Base-by-base conservation (phyloP, 2,797 vertebrate genomes). In the Labeo calbasu region DNA sequence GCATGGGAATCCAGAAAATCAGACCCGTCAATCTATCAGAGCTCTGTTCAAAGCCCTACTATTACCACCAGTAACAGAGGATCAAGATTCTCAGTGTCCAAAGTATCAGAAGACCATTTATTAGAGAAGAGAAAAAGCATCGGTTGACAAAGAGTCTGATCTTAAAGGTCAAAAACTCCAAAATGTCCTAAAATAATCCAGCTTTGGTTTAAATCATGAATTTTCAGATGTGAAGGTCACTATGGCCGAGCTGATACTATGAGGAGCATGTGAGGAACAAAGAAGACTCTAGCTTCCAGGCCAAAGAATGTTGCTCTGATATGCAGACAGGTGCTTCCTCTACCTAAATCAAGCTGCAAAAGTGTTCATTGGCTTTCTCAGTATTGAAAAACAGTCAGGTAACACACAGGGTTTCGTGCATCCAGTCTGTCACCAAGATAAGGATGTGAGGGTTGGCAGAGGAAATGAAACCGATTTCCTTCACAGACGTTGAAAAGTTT, bases 21-120 rank as follows among this genome's bases (percentile, higher is more conserved):
- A 17, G 43, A 2, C 21, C 57, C 57, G 51, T 36, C 80, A 55
- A 0, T 91, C 94, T 83, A 94, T 88, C 93, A 93, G 87, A 94
- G 92, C 1, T 89, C 94, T 28, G 93, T 94, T 87, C 93, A 93
- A 87, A 94, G 92, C 1, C 90, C 94, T 23, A 93, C 86, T 80
- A 88, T 92, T 86, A 91, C 82, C 72, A 94, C 93, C 57, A 92
- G 88, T 48, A 57, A 84, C n/a, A 83, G 90, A 8, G 89, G 50
- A n/a, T 90, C 83, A 0, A 90, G 94, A 70, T 95, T 95, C 83
- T 91, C n/a, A 12, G 92, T 95, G 79, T 86, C 83, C 28, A 94
- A 91, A 86, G 93, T 95, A 15, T 51, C 3, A 3, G 93, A 94
- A 43, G 76, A 81, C 10, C 73, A 84, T 50, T 14, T 73, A n/a